A percentile compares a stretch with the other conserved stretches of the same genome.
Conservation (phyloP, 2,888 invertebrate genomes). For the Aphidius colemani region DNA sequence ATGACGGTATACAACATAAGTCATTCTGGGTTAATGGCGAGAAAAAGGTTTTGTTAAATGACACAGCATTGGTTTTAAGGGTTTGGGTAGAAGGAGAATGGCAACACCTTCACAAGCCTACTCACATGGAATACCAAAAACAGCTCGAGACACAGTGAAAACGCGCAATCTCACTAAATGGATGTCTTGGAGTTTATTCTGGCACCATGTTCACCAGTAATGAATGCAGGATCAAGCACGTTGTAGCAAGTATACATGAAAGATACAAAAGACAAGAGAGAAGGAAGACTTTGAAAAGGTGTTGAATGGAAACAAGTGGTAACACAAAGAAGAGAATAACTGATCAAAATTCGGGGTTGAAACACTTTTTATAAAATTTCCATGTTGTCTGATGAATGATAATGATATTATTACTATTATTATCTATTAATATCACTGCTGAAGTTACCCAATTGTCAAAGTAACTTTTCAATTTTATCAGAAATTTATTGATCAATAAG, state of each 20-base stretch:
- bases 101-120: constrained; percentile 27
- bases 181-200: constrained; percentile 31
- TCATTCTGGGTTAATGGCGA: too few relatives aligned
- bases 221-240: constrained; percentile 49
- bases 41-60: too few relatives aligned
- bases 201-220: constrained; percentile 35
- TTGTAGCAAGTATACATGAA: constrained; percentile 38
- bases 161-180: constrained; percentile 54
- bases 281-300: background rate
- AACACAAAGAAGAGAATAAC: constrained; percentile 7
- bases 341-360: constrained; percentile 6
- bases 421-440: background rate
- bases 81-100: too few relatives aligned
- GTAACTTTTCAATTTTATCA: too few relatives aligned
- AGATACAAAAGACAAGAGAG: constrained; percentile 21
- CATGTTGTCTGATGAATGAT: background rate
- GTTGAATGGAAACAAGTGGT: constrained; percentile 2
- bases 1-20: too few relatives aligned
- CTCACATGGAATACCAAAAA: constrained; percentile 29
- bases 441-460: background rate
- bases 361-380: background rate
- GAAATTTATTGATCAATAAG: too few relatives aligned
- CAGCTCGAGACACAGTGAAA: constrained; percentile 37
- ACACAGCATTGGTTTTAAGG: too few relatives aligned
- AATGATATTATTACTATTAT: background rate